Base-by-base conservation (phyloP, 2,888 invertebrate genomes). In the Chaetoderma sp. region DNA sequence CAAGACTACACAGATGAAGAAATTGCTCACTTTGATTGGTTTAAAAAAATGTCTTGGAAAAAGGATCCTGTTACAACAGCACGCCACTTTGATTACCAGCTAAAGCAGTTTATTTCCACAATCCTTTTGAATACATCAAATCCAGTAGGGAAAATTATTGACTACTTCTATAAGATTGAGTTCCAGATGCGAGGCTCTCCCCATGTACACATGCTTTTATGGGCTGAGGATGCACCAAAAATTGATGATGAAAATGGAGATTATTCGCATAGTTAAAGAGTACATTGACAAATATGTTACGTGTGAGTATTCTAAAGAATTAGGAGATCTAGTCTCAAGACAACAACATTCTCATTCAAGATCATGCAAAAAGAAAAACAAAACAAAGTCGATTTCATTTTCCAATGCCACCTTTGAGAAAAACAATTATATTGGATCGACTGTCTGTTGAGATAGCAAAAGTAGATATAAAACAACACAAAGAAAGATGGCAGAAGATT, bases 371-470 rank as follows among this genome's bases (percentile, higher is more conserved):
- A 45, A 44, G 39, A 56, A 10, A 52, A 47, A n/a, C 16, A 8
- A 36, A 36, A 13, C 6, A 10, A n/a, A 18, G 60, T 52, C 45
- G 58, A n/a, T 64, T 59, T 32, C 39, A 54, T 42, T 60, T 64
- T 45, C 64, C 64, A 47, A 33, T 33, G 33, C 52, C 60, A 23
- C 59, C 58, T n/a, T 21, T 56, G 33, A 39, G 39, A n/a, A 39
- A 50, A 52, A 64, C 64, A 18, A 16, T 52, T 21, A 64, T 64
- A 16, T 6, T 60, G 6, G 49, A 52, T n/a, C 64, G 58, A 27
- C 28, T 63, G 18, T n/a, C 33, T 23, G 23, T 39, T 25, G 39
- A 45, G 16, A 10, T n/a, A 13, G 10, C 47, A 36, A n/a, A 36
- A 16, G 18, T 16, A n/a, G 18, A 44, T 8, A 49, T 23, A 27